Evolutionary conservation across 2,888 invertebrate species (phyloP).

Genomic region (Epirrita christyi): DNA sequence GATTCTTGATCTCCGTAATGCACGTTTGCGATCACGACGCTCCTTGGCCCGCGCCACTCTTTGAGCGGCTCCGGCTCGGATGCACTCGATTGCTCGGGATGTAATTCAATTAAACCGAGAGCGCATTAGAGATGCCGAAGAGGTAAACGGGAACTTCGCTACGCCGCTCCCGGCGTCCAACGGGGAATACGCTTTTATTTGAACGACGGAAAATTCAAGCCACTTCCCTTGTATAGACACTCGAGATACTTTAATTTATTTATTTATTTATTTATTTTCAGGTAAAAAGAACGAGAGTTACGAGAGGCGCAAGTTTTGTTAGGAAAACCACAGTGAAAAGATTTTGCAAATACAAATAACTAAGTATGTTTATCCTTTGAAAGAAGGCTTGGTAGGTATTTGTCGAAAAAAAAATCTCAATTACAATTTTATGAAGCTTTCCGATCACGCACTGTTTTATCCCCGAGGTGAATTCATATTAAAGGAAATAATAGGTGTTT

Average conservation of each 20-base stretch:
- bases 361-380: conserved; percentile 3
- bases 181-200: conserved; percentile 51
- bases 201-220: conserved; percentile 44
- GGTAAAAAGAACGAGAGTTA: too few relatives aligned
- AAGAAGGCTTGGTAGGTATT: not conserved
- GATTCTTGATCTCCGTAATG: conserved; percentile 30
- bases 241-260: conserved; percentile 35
- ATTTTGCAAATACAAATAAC: conserved; percentile 6
- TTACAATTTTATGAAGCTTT: conserved; percentile 20
- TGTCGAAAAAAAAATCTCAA: conserved; percentile 1
- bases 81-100: conserved; percentile 58
- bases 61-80: conserved; percentile 44
- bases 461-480: conserved; percentile 24
- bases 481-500: conserved; percentile 34
- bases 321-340: conserved; percentile 9
- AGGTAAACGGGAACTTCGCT: conserved; percentile 59
- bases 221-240: conserved; percentile 35
- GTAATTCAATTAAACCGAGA: conserved; percentile 76
- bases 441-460: conserved; percentile 23
- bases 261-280: too few relatives aligned
- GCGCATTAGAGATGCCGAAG: conserved; percentile 61
- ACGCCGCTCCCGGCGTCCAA: conserved; percentile 44
- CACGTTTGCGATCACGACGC: conserved; percentile 31
- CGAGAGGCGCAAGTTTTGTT: conserved; percentile 16
- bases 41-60: conserved; percentile 41